Percentiles rank a stretch among this genome's conserved stretches.
phyloP scores from a whole-genome alignment of 30 jellyfish, hydroid and myxozoan species.

The Catostylus mosaicus region DNA sequence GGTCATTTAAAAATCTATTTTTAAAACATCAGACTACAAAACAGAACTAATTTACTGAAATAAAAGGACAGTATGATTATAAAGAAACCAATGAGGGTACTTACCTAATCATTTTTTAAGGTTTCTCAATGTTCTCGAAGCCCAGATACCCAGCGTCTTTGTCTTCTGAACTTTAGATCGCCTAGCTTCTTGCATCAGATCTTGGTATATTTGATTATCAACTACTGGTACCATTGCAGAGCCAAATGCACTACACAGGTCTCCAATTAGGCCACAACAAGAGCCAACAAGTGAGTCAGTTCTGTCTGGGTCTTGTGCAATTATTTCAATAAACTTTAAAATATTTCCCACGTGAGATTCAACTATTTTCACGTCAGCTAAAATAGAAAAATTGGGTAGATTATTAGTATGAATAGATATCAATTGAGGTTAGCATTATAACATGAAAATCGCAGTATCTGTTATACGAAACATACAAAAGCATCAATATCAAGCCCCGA shows the following conservation, averaged over 20 bases:
- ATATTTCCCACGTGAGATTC: slow-evolving; percentile 78
- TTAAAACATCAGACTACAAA: too few relatives aligned
- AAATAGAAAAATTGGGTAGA: too few relatives aligned
- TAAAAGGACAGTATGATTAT: too few relatives aligned
- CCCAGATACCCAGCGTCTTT: slow-evolving; percentile 96
- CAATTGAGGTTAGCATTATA: too few relatives aligned
- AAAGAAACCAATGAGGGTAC: background rate
- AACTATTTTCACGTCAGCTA: slow-evolving; percentile 87
- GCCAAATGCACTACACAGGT: slow-evolving; percentile 91
- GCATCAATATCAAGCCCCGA: too few relatives aligned
- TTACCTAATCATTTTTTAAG: slow-evolving; percentile 73
- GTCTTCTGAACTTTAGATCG: slow-evolving; percentile 91
- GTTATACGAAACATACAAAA: too few relatives aligned
- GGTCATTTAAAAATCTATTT: too few relatives aligned
- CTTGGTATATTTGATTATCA: slow-evolving; percentile 80
- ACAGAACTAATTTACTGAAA: too few relatives aligned
- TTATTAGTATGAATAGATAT: too few relatives aligned
- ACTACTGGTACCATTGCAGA: slow-evolving; percentile 75
- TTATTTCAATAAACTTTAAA: slow-evolving; percentile 78
- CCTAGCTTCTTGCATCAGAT: slow-evolving; percentile 93
- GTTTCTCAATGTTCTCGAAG: slow-evolving; percentile 86
- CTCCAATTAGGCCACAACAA: slow-evolving; percentile 98
- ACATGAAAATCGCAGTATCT: too few relatives aligned
- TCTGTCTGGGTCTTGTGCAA: slow-evolving; percentile 93
- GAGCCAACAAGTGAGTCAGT: slow-evolving; percentile 94